phyloP scores from a whole-genome alignment of 2,888 invertebrate species.

The Hydriomena furcata region DNA sequence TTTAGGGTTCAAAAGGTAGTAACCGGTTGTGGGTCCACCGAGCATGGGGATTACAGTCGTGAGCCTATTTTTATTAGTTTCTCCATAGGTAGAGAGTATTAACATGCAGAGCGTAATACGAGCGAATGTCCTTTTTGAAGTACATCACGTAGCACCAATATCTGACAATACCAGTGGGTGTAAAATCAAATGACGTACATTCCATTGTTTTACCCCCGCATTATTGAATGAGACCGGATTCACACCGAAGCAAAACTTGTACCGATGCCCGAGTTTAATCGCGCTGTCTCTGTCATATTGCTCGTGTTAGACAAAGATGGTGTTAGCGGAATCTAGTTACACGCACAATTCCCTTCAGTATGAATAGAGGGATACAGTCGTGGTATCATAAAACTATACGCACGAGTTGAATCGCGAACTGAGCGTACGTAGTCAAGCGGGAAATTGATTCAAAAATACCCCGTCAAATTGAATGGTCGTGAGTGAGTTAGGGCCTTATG shows the following conservation, averaged over 20 bases:
- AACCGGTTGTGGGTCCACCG: no score
- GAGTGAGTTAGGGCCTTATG: conserved; percentile 44
- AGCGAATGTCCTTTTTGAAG: conserved; percentile 6
- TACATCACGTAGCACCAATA: conserved; percentile 13
- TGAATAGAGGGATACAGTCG: conserved; percentile 27
- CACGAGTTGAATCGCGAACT: conserved; percentile 53
- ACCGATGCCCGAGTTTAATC: not conserved
- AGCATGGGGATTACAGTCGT: no score
- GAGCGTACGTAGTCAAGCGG: conserved; percentile 48
- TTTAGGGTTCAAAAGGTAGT: no score
- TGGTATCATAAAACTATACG: conserved; percentile 57
- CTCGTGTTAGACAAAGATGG: conserved; percentile 4
- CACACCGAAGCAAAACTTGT: conserved; percentile 13
- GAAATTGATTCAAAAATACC: conserved; percentile 68
- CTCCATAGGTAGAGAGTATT: no score
- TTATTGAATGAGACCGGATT: conserved; percentile 25
- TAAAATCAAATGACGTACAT: conserved; percentile 24
- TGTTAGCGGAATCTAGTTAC: not conserved
- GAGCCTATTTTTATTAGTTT: no score
- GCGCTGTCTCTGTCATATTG: conserved; percentile 17
- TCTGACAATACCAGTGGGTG: conserved; percentile 17
- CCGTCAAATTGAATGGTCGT: conserved; percentile 57
- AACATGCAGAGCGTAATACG: no score
- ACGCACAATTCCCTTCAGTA: conserved; percentile 15
- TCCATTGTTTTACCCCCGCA: conserved; percentile 29